Base-by-base conservation (phyloP, 2,113 vertebrate species). In the Ibidorhyncha struthersii region DNA sequence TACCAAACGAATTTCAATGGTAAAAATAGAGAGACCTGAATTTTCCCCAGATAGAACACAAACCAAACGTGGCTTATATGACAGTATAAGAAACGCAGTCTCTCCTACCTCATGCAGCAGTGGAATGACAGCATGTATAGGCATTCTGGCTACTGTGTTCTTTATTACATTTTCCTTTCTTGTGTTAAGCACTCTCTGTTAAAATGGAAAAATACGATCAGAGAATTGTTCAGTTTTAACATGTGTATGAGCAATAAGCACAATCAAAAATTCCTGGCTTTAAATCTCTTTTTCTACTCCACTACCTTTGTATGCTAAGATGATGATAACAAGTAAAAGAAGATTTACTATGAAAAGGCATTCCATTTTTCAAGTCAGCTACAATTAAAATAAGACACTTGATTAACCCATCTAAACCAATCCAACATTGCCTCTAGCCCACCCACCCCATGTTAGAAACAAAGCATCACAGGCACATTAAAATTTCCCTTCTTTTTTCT, bases 181-280 rank as follows among this genome's bases (percentile, higher is more conserved):
- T 62, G 98, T 99, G 92, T 99, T 99, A 78, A 99, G 99, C 89
- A 99, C 99, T 99, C 99, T 99, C 99, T 99, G 98, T 96, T 83
- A 91, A 86, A 88, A 94, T 59, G 59, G 40, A 94, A 96, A 63
- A 63, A 78, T 12, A 40, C 0, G 1, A 66, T 74, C 36, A 93
- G 71, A 67, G 25, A 85, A 69, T 41, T 29, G 82, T 50, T 56
- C 41, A 23, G 23, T 43, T 80, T 77, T 62, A 94, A 66, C 18
- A 43, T 4, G 4, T 18, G 0, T 23, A 40, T 11, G 0, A 87
- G 19, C 62, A 88, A 69, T 29, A 10, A 80, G 19, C 71, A 86
- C 49, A 79, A 56, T 21, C 23, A 84, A 55, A 66, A 89, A 53
- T 23, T 79, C 30, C 30, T 86, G 32, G 14, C 25, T 71, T 43